Evolutionary conservation across 2,888 invertebrate species (phyloP), one percentile per base, ranked within the genome.

Genomic region (Diadegma fenestrale): DNA sequence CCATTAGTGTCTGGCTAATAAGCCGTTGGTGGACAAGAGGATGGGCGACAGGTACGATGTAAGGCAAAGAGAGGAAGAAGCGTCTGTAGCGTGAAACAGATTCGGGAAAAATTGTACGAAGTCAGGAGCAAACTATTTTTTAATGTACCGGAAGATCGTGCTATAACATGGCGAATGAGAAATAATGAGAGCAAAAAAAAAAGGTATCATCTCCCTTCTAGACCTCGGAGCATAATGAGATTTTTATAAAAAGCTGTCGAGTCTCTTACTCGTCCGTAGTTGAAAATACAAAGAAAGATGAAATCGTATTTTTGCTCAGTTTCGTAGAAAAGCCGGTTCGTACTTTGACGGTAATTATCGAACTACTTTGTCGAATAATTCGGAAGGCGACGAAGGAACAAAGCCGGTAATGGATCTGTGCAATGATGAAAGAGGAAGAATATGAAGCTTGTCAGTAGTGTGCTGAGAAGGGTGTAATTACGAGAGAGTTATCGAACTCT

Each of bases 1-100:
- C 88, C 88, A 89, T 91, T 88, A 90, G 87, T 85, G 80, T 75
- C 80, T 77, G 86, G 86, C 87, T 88, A 89, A 89, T 90, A 88
- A 88, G 85, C 80, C 84, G 48, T 26, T 58, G 58, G 58, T 58
- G 48, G 80, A 72, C 69, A 75, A 37, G 66, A 73, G 26, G 3
- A 12, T 66, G 58, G 80, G 43, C 72, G 22, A 58, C 26, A 61
- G 6, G 43, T 54, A 45, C 17, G 33, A n/a, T n/a, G 81, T 14
- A 30, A 76, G 68, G 48, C 37, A 58, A n/a, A 26, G 14, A 6
- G 76, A 72, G 22, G 77, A 58, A 64, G 73, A 58, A 43, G 17
- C 37, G 41, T 26, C 22, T 43, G n/a, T 14, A 19, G 73, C 43
- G 61, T n/a, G 30, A 33, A 41, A 22, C 12, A 19, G 14, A 48